phyloP scores from a whole-genome alignment of 2,888 invertebrate species.

The Netelia virgata region DNA sequence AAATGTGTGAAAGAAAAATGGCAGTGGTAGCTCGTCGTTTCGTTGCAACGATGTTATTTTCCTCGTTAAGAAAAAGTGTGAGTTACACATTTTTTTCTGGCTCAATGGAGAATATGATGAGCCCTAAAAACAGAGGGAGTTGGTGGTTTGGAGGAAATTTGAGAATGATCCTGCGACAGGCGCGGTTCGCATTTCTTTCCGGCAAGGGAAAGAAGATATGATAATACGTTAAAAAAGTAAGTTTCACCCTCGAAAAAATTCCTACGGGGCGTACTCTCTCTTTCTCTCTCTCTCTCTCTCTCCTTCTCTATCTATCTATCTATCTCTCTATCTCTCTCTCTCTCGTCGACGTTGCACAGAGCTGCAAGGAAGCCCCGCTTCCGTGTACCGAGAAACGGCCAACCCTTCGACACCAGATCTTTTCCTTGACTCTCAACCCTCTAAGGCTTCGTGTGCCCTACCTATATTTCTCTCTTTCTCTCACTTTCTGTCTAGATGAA shows the following conservation, averaged over 20 bases:
- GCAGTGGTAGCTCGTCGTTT: not conserved
- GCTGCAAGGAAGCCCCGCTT: slow-evolving; percentile 76
- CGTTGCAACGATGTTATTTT: not conserved
- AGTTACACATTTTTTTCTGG: slow-evolving; percentile 11
- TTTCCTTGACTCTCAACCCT: slow-evolving; percentile 74
- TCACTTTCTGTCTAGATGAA: slow-evolving; percentile 26
- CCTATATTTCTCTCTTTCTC: slow-evolving; percentile 1
- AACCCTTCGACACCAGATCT: slow-evolving; percentile 78
- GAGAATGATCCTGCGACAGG: slow-evolving; percentile 54
- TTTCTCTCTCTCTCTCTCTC: slow-evolving; percentile 2
- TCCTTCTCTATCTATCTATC: not conserved
- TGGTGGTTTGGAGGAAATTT: slow-evolving; percentile 48
- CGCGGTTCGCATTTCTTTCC: slow-evolving; percentile 55
- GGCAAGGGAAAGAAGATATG: slow-evolving; percentile 5
- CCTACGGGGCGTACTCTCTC: slow-evolving; percentile 50
- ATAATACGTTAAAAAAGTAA: slow-evolving; percentile 24
- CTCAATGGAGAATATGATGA: slow-evolving; percentile 47
- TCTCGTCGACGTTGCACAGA: slow-evolving; percentile 38
- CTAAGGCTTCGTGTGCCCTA: slow-evolving; percentile 50
- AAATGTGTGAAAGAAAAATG: too few relatives aligned
- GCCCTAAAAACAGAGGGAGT: slow-evolving; percentile 28
- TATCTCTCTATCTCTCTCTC: not conserved
- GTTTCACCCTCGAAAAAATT: slow-evolving; percentile 58
- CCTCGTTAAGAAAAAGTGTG: not conserved
- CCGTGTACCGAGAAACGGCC: slow-evolving; percentile 71